Evolutionary conservation across 2,797 vertebrate genomes (phyloP).

Genomic region (Balearica regulorum): DNA sequence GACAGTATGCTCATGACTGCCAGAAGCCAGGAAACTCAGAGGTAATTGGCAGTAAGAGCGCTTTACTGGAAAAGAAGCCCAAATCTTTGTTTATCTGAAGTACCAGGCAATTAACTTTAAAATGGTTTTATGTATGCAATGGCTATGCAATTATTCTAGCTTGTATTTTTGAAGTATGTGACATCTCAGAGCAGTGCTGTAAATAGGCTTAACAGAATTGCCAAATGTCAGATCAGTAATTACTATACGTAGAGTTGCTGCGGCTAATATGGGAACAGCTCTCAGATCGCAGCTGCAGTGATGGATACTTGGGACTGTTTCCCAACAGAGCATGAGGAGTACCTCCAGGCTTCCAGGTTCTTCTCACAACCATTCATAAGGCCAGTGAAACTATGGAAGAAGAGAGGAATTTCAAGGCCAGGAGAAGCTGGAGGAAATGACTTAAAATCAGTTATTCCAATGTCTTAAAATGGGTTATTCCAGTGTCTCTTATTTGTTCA

Average conservation of each 20-base stretch:
- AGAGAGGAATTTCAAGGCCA: neutral
- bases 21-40: neutral
- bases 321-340: neutral
- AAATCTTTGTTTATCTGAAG: conserved; percentile 13
- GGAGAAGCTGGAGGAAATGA: neutral
- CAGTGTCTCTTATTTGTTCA: neutral
- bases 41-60: neutral
- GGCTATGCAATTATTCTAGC: neutral
- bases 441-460: neutral
- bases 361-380: neutral
- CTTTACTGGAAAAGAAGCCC: neutral
- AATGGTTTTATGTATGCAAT: neutral
- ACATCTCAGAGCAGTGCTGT: neutral
- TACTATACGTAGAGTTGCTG: neutral
- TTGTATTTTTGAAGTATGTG: neutral
- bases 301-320: neutral
- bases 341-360: neutral
- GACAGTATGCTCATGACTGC: neutral
- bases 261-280: neutral
- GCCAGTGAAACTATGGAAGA: neutral
- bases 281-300: neutral
- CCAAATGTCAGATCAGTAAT: neutral
- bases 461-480: neutral
- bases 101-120: neutral
- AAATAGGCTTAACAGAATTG: neutral